phyloP scores from a whole-genome alignment of 2,113 vertebrate species.

The Mionectes macconnelli region DNA sequence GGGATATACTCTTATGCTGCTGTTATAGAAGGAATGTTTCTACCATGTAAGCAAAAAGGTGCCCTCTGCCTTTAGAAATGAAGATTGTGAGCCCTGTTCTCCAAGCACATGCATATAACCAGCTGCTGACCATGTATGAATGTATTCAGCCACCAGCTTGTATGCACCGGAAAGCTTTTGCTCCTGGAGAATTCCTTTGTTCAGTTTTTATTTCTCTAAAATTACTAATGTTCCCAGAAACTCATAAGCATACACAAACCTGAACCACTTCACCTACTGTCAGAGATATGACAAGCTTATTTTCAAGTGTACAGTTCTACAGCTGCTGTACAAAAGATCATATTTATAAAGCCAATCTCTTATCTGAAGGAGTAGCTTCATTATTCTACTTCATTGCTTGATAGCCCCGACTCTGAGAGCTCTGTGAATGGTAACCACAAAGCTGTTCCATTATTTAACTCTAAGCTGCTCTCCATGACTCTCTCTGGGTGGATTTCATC shows the following conservation, averaged over 20 bases:
- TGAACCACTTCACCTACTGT: conserved; percentile 65
- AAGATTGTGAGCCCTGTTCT: neutral
- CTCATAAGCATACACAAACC: conserved; percentile 69
- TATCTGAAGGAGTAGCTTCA: conserved; percentile 69
- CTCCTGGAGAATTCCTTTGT: conserved; percentile 24
- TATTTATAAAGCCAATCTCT: conserved; percentile 68
- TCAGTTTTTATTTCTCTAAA: conserved; percentile 52
- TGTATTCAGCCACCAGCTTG: neutral
- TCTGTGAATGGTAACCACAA: conserved; percentile 66
- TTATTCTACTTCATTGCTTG: conserved; percentile 67
- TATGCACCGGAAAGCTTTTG: neutral
- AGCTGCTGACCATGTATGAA: neutral
- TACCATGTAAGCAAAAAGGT: neutral
- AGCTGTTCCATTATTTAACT: conserved; percentile 70
- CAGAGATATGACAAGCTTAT: conserved; percentile 63
- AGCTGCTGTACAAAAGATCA: conserved; percentile 68
- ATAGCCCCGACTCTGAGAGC: conserved; percentile 55
- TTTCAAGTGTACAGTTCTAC: conserved; percentile 65
- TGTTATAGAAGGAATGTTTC: neutral
- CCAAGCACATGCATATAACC: neutral
- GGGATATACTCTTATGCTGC: neutral
- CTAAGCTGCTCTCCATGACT: conserved; percentile 63
- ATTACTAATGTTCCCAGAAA: conserved; percentile 43
- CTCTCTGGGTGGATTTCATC: conserved; percentile 60
- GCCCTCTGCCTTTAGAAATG: neutral